Conservation (phyloP, 1,140 invertebrate genomes). For the Drosophila sucinea region DNA sequence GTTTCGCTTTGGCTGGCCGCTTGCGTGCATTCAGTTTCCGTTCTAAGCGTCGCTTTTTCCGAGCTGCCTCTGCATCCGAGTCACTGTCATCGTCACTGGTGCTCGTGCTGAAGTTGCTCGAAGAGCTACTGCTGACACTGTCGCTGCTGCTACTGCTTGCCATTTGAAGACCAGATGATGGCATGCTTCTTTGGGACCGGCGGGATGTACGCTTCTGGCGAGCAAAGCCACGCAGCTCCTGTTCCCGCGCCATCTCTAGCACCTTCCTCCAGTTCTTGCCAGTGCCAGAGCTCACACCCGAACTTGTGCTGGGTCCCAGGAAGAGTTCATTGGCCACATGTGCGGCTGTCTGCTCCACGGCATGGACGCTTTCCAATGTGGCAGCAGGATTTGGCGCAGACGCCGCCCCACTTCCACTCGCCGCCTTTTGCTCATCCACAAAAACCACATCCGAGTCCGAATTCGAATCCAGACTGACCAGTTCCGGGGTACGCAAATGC, state of each 20-base stretch:
- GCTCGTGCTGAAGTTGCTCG: conserved; percentile 11
- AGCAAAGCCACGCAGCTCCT: conserved; percentile 28
- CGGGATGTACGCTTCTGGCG: conserved; percentile 15
- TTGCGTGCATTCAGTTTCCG: conserved; percentile 33
- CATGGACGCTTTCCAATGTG: conserved; percentile 1
- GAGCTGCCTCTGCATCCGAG: not conserved
- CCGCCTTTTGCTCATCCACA: conserved; percentile 69
- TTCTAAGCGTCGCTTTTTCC: conserved; percentile 27
- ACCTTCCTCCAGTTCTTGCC: conserved; percentile 65
- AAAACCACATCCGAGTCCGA: conserved; percentile 86
- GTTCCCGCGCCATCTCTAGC: conserved; percentile 51
- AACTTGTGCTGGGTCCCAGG: conserved; percentile 73
- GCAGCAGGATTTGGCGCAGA: not conserved
- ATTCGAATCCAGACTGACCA: conserved; percentile 84
- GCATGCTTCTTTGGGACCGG: conserved; percentile 20
- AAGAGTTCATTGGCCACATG: conserved; percentile 38
- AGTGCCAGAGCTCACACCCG: conserved; percentile 55
- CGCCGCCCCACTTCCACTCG: not conserved
- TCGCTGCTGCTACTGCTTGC: conserved; percentile 22
- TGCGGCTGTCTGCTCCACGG: not conserved
- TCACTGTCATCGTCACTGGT: conserved; percentile 35
- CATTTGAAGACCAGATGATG: conserved; percentile 6
- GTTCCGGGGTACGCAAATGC: conserved; percentile 85
- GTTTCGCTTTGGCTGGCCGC: conserved; percentile 4
- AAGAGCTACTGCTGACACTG: conserved; percentile 30